Percentiles rank a stretch among this genome's conserved stretches.
These are phyloP conservation scores for Cheilosia impressa DNA, from an alignment of 2,888 invertebrate species.

Conservation along the genomic window DNA sequence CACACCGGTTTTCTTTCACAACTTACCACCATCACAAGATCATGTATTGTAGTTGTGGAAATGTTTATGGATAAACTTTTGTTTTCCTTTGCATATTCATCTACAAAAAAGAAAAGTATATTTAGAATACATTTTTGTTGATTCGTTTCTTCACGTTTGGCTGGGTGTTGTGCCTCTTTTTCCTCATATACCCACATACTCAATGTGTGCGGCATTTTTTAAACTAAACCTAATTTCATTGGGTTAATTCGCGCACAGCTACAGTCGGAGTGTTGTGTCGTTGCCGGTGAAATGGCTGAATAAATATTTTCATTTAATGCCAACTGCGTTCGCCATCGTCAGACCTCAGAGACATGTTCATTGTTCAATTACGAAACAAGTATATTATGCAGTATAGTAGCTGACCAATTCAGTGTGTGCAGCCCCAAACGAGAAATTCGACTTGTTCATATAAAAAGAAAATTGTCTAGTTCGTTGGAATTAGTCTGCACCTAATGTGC, in stretches of 20 bases:
- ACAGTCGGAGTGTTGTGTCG: background rate
- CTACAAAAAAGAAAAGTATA: constrained; percentile 14
- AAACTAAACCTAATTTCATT: constrained; percentile 47
- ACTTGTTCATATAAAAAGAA: constrained; percentile 47
- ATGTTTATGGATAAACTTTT: constrained; percentile 40
- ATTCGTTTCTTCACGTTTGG: background rate
- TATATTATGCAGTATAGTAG: constrained; percentile 14
- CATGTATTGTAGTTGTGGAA: constrained; percentile 3
- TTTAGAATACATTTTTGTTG: constrained; percentile 18
- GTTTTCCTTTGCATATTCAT: constrained; percentile 15
- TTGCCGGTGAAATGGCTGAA: constrained; percentile 38
- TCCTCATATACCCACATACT: background rate
- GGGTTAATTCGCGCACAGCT: constrained; percentile 19
- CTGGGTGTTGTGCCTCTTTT: background rate
- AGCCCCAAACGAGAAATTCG: background rate
- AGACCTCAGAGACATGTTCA: constrained; percentile 7
- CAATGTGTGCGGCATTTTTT: background rate
- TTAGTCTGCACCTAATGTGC: constrained; percentile 61
- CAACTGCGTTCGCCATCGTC: constrained; percentile 59
- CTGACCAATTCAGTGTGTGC: constrained; percentile 18
- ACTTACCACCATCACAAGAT: background rate
- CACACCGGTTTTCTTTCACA: background rate
- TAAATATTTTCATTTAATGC: constrained; percentile 61
- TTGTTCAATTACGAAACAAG: constrained; percentile 56
- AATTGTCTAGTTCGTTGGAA: constrained; percentile 16